Percentiles rank a stretch among this genome's conserved stretches.
These are phyloP conservation scores for Thecocarcelia acutangulata DNA, from an alignment of 2,888 invertebrate species.

Conservation along the genomic window DNA sequence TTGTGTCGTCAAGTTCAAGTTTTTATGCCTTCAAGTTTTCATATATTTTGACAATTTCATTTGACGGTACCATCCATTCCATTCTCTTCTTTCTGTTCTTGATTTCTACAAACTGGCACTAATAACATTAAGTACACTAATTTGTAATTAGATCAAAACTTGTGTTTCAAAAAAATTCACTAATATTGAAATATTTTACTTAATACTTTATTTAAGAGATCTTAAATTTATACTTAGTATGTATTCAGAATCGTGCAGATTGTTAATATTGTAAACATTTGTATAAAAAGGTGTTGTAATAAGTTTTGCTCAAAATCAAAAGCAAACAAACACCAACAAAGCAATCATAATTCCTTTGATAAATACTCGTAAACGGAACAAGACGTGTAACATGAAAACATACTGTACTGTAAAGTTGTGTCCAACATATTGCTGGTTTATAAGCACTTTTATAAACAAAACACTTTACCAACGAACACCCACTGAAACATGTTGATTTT, in stretches of 20 bases:
- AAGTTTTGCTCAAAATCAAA: not conserved
- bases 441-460: conserved; percentile 15
- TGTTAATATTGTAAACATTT: not conserved
- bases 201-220: too few relatives aligned
- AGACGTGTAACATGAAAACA: not conserved
- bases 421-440: not conserved
- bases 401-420: not conserved
- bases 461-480: not conserved
- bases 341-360: conserved; percentile 30
- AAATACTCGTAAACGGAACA: conserved; percentile 17
- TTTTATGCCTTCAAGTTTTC: too few relatives aligned
- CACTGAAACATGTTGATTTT: not conserved
- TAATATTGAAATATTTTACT: too few relatives aligned
- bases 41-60: too few relatives aligned
- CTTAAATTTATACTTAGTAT: not conserved
- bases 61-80: too few relatives aligned
- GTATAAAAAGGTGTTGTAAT: not conserved
- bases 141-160: too few relatives aligned
- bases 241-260: not conserved
- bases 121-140: too few relatives aligned
- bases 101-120: too few relatives aligned
- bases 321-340: not conserved
- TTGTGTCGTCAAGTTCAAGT: too few relatives aligned
- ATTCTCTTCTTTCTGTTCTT: too few relatives aligned
- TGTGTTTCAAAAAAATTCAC: too few relatives aligned